A percentile compares a stretch with the other conserved stretches of the same genome.
Conservation (phyloP, 1,140 invertebrate species). For the Ruditapes philippinarum region DNA sequence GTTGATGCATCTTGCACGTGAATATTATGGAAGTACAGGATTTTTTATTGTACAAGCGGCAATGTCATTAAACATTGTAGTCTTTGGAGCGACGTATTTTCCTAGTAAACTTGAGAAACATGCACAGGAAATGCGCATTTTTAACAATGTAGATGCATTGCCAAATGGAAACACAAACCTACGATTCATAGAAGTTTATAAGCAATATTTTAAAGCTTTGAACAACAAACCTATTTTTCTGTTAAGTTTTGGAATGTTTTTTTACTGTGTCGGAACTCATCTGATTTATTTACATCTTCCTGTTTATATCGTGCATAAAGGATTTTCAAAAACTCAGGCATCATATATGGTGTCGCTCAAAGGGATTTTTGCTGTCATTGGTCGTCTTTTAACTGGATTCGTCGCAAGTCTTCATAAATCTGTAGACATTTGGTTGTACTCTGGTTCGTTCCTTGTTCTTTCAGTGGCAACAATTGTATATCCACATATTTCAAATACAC, state of each 20-base stretch:
- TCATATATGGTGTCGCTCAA: slow-evolving; percentile 26
- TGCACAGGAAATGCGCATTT: not conserved
- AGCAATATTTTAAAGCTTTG: not conserved
- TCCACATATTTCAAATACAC: slow-evolving; percentile 2
- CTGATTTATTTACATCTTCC: slow-evolving; percentile 47
- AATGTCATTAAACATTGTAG: slow-evolving; percentile 21
- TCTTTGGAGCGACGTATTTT: slow-evolving; percentile 40
- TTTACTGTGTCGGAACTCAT: slow-evolving; percentile 19
- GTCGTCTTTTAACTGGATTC: slow-evolving; percentile 19
- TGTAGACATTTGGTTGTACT: slow-evolving; percentile 26
- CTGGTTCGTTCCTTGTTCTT: not conserved
- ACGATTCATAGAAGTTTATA: not conserved
- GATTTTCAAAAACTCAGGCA: not conserved
- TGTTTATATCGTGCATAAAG: slow-evolving; percentile 16
- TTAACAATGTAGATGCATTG: not conserved
- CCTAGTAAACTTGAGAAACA: slow-evolving; percentile 35
- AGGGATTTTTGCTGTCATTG: not conserved
- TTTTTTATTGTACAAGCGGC: slow-evolving; percentile 10
- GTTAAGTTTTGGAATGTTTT: slow-evolving; percentile 10
- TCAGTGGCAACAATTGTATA: not conserved
- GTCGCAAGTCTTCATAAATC: not conserved
- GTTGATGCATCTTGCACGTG: not conserved
- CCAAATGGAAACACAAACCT: not conserved
- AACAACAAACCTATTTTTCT: slow-evolving; percentile 1
- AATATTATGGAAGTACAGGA: slow-evolving; percentile 23